Percentiles rank a stretch among this genome's conserved stretches.
Evolutionary conservation across 2,797 vertebrate species (phyloP).

Genomic region (Thunnus albacares): DNA sequence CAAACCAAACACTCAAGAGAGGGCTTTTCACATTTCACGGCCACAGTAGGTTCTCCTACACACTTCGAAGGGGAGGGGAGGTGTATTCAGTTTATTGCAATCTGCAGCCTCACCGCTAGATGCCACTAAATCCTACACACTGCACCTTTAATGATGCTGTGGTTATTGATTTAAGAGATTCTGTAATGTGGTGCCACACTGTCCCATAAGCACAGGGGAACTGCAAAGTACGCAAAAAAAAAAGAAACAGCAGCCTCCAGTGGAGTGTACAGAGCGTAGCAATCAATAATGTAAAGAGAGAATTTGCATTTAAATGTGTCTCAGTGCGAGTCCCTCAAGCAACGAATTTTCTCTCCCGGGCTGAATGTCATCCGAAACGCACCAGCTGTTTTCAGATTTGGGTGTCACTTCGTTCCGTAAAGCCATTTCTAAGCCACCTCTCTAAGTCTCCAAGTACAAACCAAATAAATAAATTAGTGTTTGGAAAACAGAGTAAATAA

Average conservation of each 20-base stretch:
- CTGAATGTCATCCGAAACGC: conserved; percentile 44
- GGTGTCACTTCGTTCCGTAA: conserved; percentile 1
- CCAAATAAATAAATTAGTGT: conserved; percentile 18
- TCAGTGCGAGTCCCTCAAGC: conserved; percentile 32
- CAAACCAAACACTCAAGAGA: too few relatives aligned
- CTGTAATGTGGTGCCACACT: conserved; percentile 36
- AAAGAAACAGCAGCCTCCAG: conserved; percentile 29
- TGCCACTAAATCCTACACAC: neutral
- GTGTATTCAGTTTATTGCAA: too few relatives aligned
- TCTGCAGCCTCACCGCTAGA: too few relatives aligned
- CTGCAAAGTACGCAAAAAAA: conserved; percentile 60
- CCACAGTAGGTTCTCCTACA: too few relatives aligned
- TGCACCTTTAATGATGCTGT: conserved; percentile 29
- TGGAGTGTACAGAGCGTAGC: conserved; percentile 34
- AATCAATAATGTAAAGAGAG: conserved; percentile 64
- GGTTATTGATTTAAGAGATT: conserved; percentile 59
- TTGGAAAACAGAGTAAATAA: conserved; percentile 11
- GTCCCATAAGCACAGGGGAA: conserved; percentile 40
- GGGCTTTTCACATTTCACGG: neutral
- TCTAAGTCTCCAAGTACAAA: conserved; percentile 6
- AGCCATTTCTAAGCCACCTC: conserved; percentile 16
- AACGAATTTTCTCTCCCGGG: conserved; percentile 48
- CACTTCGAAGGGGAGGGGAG: too few relatives aligned
- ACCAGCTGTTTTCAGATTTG: conserved; percentile 37
- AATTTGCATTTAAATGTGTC: conserved; percentile 75